A percentile compares a stretch with the other conserved stretches of the same genome.
phyloP scores from a whole-genome alignment of 2,888 invertebrate genomes.

The Sarcophaga variegata region DNA sequence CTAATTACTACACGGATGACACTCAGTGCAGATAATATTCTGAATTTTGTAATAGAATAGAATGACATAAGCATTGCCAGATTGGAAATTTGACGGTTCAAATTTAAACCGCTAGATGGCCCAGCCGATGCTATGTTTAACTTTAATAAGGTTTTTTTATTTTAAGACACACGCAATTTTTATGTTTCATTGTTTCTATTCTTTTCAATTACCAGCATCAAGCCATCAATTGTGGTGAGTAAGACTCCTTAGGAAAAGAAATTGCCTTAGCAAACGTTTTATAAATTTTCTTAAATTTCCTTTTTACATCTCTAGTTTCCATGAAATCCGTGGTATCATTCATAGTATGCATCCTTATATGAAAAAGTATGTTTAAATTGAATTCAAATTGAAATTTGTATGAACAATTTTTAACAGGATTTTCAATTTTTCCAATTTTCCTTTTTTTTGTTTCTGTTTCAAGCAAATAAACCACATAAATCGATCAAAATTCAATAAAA shows the following conservation, averaged over 20 bases:
- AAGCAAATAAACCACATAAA: slow-evolving; percentile 69
- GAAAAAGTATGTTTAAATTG: slow-evolving; percentile 15
- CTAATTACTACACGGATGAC: too few relatives aligned
- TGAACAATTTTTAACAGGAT: slow-evolving; percentile 22
- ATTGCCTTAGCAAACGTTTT: not conserved
- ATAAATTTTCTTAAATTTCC: not conserved
- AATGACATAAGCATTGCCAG: too few relatives aligned
- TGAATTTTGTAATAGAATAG: too few relatives aligned
- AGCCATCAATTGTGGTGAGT: not conserved
- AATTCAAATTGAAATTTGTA: slow-evolving; percentile 50
- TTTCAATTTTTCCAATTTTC: not conserved
- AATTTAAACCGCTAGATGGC: too few relatives aligned
- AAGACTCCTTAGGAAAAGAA: not conserved
- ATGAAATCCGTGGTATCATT: not conserved
- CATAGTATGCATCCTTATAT: not conserved
- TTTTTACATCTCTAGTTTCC: not conserved
- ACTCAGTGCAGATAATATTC: too few relatives aligned
- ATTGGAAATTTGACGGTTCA: too few relatives aligned
- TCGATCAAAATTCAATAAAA: slow-evolving; percentile 73
- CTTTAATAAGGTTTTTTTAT: too few relatives aligned
- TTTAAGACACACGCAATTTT: not conserved
- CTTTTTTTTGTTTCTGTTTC: slow-evolving; percentile 25
- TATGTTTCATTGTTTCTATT: not conserved
- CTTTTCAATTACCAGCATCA: not conserved
- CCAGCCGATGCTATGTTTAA: too few relatives aligned